A percentile compares a stretch with the other conserved stretches of the same genome.
Evolutionary conservation across 2,797 vertebrate genomes (phyloP).

Genomic region (Orientallactaga sibirica): DNA sequence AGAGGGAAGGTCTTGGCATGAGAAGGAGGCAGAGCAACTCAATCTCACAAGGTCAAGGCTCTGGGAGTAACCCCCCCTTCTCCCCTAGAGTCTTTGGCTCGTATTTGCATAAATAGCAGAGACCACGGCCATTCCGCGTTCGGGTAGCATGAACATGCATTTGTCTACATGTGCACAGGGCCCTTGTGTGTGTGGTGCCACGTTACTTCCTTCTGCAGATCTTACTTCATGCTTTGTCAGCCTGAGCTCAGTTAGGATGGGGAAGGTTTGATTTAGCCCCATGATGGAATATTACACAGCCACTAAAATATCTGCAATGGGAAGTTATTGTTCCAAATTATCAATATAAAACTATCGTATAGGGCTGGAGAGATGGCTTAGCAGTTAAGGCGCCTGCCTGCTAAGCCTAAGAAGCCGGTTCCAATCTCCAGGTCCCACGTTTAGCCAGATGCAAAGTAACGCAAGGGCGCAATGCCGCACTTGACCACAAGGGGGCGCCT

Average conservation of each 20-base stretch:
- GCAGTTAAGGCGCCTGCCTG: no score
- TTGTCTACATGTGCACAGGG: background rate
- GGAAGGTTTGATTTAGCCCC: background rate
- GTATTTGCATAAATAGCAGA: background rate
- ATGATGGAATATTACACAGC: background rate
- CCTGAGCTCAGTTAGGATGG: background rate
- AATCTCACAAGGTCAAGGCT: no score
- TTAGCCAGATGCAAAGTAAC: no score
- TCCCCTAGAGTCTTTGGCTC: background rate
- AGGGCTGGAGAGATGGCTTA: no score
- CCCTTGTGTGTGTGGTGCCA: background rate
- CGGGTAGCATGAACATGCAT: background rate
- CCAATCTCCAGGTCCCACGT: no score
- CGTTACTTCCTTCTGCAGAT: background rate
- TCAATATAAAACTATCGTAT: background rate
- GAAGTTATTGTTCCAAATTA: background rate
- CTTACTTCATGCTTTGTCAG: no score
- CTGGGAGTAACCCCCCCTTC: background rate
- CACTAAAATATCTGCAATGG: slow-evolving; percentile 55
- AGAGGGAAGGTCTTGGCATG: no score
- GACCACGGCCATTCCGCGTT: background rate
- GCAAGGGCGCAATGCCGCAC: no score
- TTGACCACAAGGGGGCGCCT: no score
- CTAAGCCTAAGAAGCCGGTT: no score
- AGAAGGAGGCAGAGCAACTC: no score